A percentile compares a stretch with the other conserved stretches of the same genome.
Evolutionary conservation across 2,113 vertebrate genomes (phyloP).

Genomic region (Picathartes gymnocephalus): DNA sequence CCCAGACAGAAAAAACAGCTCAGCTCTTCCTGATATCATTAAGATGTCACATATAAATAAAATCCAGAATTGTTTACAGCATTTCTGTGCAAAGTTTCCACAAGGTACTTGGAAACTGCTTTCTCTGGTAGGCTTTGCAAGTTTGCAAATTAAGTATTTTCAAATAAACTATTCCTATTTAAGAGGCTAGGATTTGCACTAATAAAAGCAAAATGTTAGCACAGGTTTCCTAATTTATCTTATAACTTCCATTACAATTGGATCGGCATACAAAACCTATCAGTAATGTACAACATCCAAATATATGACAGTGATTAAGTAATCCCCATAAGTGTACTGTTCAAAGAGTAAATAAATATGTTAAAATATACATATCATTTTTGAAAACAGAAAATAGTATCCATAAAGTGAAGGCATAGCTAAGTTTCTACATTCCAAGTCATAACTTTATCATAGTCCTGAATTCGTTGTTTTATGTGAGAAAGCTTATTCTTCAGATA

Average conservation of each 20-base stretch:
- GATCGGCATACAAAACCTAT: background rate
- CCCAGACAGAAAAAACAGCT: background rate
- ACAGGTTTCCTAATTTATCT: background rate
- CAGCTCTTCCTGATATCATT: background rate
- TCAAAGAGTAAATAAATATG: constrained; percentile 65
- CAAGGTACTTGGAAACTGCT: background rate
- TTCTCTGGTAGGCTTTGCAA: background rate
- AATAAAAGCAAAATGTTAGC: background rate
- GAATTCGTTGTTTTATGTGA: constrained; percentile 94
- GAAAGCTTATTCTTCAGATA: constrained; percentile 95
- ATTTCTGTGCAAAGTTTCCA: background rate
- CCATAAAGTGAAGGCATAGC: background rate
- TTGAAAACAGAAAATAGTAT: background rate
- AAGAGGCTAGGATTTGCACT: background rate
- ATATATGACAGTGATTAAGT: background rate
- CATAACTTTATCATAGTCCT: constrained; percentile 92
- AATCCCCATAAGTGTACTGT: constrained; percentile 1
- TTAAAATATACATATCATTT: background rate
- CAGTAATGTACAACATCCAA: background rate
- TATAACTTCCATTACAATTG: background rate
- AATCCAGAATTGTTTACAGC: background rate
- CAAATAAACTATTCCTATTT: background rate
- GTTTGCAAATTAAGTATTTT: background rate
- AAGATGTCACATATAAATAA: background rate
- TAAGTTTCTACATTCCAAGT: constrained; percentile 84